Conservation (phyloP, 2,797 vertebrate species). For the Dryobates pubescens region DNA sequence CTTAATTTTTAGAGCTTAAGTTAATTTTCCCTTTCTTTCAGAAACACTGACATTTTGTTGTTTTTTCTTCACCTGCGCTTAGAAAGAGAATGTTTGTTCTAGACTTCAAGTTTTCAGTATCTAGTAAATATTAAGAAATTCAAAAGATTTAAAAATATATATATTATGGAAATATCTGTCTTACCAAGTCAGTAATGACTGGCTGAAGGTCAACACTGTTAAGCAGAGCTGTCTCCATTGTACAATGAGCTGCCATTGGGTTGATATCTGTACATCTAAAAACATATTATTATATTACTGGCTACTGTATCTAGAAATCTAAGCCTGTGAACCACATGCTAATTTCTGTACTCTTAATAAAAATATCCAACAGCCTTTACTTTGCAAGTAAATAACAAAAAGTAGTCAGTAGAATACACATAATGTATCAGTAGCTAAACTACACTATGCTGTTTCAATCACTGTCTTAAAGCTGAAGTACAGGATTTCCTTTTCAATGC, state of each 20-base stretch:
- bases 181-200: constrained; percentile 90
- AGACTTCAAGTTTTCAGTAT: neutral
- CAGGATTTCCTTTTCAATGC: neutral
- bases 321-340: neutral
- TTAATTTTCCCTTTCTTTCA: neutral
- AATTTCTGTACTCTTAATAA: neutral
- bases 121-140: neutral
- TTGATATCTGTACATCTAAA: constrained; percentile 93
- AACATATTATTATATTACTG: neutral
- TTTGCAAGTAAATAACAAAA: neutral
- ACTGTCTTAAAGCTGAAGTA: neutral
- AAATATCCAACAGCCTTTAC: neutral
- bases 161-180: neutral
- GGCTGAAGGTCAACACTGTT: constrained; percentile 87
- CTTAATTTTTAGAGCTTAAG: neutral
- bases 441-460: neutral
- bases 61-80: neutral
- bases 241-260: constrained; percentile 86
- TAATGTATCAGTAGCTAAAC: neutral
- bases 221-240: constrained; percentile 82
- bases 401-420: neutral
- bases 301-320: neutral
- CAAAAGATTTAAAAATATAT: neutral
- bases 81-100: neutral
- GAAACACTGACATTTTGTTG: neutral